phyloP scores from a whole-genome alignment of 1,140 invertebrate species.

The Mesaphorura yosii region DNA sequence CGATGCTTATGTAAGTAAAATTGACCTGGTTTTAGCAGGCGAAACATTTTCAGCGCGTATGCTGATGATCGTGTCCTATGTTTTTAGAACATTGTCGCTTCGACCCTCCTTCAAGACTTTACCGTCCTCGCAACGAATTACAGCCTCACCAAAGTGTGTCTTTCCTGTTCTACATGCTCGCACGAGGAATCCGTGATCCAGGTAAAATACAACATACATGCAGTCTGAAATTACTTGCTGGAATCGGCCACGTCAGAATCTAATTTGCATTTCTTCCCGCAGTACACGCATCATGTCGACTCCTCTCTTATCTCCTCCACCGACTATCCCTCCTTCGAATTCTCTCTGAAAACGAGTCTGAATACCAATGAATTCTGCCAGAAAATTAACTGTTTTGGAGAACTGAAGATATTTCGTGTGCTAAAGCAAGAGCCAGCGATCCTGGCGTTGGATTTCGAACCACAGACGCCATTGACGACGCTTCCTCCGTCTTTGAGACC shows the following conservation, averaged over 20 bases:
- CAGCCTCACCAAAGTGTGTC: conserved; percentile 29
- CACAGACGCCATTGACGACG: background rate
- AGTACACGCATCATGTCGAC: conserved; percentile 14
- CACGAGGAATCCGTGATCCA: conserved; percentile 18
- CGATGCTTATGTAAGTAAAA: no score
- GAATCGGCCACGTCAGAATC: no score
- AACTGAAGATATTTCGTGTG: conserved; percentile 26
- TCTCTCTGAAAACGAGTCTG: conserved; percentile 23
- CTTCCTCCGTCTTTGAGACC: conserved; percentile 14
- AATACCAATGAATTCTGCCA: conserved; percentile 29
- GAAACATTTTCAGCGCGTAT: no score
- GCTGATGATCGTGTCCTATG: no score
- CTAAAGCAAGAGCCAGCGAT: conserved; percentile 16
- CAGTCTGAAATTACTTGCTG: no score
- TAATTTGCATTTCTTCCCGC: no score
- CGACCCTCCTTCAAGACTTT: conserved; percentile 1
- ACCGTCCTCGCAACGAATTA: conserved; percentile 9
- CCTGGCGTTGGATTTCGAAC: conserved; percentile 20
- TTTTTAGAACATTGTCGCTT: no score
- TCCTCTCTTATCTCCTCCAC: background rate
- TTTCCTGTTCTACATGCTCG: conserved; percentile 23
- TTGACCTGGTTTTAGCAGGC: no score
- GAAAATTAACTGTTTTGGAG: conserved; percentile 28
- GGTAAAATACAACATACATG: no score
- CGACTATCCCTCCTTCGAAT: conserved; percentile 28